Evolutionary conservation across 2,113 vertebrate genomes (phyloP), one percentile per base, ranked within the genome.

Genomic region (Gobio gobio): DNA sequence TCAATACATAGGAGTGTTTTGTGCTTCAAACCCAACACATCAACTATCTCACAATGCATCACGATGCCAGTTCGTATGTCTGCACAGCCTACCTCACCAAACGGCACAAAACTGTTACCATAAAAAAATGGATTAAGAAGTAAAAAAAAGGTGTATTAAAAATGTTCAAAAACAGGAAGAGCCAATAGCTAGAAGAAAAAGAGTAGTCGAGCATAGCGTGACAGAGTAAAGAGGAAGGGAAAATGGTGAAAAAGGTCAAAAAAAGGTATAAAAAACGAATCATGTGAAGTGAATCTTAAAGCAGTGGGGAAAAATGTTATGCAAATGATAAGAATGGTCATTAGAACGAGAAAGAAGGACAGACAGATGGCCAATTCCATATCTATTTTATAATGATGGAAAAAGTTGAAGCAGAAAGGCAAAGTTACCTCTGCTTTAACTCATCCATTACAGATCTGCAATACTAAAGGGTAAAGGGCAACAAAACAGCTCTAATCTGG

Each of bases 41-140:
- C 93, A 94, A 93, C 66, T 90, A 87, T 89, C 92, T 90, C 95
- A 95, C 92, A 95, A 95, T 95, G 95, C 95, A 95, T 89, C 95
- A 95, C 93, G 93, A 95, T 95, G 94, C 95, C 93, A 90, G 79
- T 90, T 87, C 90, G 87, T 91, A 87, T 87, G 87, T 84, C 74
- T 82, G 82, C 68, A 72, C 86, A 91, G 89, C 90, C 91, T 90
- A 49, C 86, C 84, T 88, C 79, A 87, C 84, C 83, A 90, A 90
- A 91, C 56, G 66, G 87, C 89, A 88, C 86, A 89, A 88, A 78
- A 90, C 86, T 72, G 88, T 94, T 91, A 92, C 83, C 82, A 61
- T 70, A 59, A 90, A 87, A 59, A 83, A 91, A 88, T 24, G 72
- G 56, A 89, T 88, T 90, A 66, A 89, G 88, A 29, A 90, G 82